phyloP scores from a whole-genome alignment of 2,888 invertebrate genomes.

The Diploptera punctata region DNA sequence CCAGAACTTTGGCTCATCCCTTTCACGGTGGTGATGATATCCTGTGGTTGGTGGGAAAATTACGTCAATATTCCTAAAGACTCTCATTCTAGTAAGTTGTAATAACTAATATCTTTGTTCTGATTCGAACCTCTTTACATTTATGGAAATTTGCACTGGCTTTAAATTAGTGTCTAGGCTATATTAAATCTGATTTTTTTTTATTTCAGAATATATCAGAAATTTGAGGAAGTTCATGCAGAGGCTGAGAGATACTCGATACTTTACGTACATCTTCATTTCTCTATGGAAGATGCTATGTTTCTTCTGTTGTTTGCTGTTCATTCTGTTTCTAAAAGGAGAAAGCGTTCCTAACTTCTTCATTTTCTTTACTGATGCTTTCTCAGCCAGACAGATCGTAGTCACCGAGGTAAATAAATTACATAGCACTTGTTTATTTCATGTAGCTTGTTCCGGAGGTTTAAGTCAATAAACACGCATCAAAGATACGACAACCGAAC shows the following conservation, averaged over 20 bases:
- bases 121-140: too few species aligned
- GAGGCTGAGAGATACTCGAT: constrained; percentile 66
- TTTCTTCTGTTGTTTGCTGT: constrained; percentile 69
- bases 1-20: constrained; percentile 66
- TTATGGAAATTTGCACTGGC: too few species aligned
- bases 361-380: constrained; percentile 45
- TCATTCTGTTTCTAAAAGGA: constrained; percentile 59
- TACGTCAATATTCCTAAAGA: constrained; percentile 61
- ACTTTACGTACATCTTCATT: constrained; percentile 74
- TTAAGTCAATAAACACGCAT: too few species aligned
- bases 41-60: constrained; percentile 87
- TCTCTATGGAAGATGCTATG: constrained; percentile 78
- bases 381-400: constrained; percentile 48
- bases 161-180: too few species aligned
- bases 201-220: constrained; percentile 43
- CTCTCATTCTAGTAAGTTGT: constrained; percentile 43
- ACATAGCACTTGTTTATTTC: not conserved
- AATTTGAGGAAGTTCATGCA: constrained; percentile 58
- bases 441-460: not conserved
- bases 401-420: constrained; percentile 45
- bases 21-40: constrained; percentile 69
- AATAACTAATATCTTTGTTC: too few species aligned
- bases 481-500: too few species aligned
- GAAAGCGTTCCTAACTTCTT: constrained; percentile 49
- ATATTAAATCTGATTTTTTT: too few species aligned